These are phyloP conservation scores for Microcebus griseorufus DNA, from an alignment of 2,113 vertebrate genomes.

Conservation along the genomic window DNA sequence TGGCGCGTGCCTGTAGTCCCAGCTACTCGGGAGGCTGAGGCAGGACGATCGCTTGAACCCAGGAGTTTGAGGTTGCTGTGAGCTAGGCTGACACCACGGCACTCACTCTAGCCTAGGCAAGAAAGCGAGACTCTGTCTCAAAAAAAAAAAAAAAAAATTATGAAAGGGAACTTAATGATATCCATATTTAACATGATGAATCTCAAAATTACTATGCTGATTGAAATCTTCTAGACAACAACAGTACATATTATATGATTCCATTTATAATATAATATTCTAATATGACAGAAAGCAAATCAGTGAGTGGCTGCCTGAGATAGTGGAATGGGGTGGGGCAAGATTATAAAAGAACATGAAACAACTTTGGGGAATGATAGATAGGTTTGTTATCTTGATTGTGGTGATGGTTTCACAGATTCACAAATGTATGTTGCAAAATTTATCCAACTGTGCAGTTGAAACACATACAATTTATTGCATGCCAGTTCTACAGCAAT, in stretches of 20 bases:
- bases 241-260: not conserved
- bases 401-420: not conserved
- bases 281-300: not conserved
- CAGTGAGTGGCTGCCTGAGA: not conserved
- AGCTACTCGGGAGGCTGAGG: too few relatives aligned
- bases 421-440: too few relatives aligned
- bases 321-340: accelerated
- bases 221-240: not conserved
- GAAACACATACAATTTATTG: not conserved
- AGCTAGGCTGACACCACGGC: too few relatives aligned
- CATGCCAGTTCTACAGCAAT: not conserved
- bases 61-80: too few relatives aligned
- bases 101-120: too few relatives aligned
- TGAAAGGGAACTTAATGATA: not conserved
- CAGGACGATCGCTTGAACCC: too few relatives aligned
- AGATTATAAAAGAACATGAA: not conserved
- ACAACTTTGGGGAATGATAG: not conserved
- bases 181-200: not conserved
- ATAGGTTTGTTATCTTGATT: not conserved
- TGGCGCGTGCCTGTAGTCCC: too few relatives aligned
- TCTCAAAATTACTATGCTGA: not conserved
- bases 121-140: too few relatives aligned
- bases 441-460: not conserved
- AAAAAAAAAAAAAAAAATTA: not conserved
- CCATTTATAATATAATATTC: not conserved